Evolutionary conservation across 1,140 invertebrate genomes (phyloP), one percentile per base, ranked within the genome.

Genomic region (Drosophila nebulosa): DNA sequence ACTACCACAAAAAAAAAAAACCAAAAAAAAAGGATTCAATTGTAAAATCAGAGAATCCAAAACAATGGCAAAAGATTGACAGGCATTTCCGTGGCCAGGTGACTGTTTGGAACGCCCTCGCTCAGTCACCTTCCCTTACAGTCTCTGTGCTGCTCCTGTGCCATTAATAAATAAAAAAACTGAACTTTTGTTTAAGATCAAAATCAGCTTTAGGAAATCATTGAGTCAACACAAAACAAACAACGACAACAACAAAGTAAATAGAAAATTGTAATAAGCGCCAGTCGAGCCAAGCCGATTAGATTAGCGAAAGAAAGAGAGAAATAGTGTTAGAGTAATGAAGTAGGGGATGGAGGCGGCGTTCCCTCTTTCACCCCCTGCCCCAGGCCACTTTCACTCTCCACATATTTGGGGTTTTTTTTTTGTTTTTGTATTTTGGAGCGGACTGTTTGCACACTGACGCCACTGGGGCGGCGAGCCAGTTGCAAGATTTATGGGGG

Each of bases 391-490:
- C 78, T 76, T 75, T 69, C 72, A 65, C 64, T 71, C 61, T 50
- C 24, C 9, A 32, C 6, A 9, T 32, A 10, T 32, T 32, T 32
- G 30, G 30, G 39, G 18, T 1, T 7, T 46, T 18, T 18, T 39
- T 39, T 39, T 16, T 16, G 6, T 30, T 30, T 30, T 30, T 30
- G 27, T 30, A n/a, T 30, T 30, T 39, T 39, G 36, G 59, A 5
- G 35, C 4, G 57, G 36, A 70, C 67, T 90, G 75, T 90, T 90
- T 90, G 68, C 89, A 51, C 68, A 89, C 65, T 90, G 89, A 90
- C 89, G 89, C 89, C 89, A 90, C 89, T 83, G 69, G 90, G 89
- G 90, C 89, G 89, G 89, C 80, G 69, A 69, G 69, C 69, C 79
- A 67, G 71, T 77, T 72, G 71, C 83, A 90, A 90, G 88, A 90